Conservation (phyloP, 2,888 invertebrate genomes). For the Trichopria drosophilae region DNA sequence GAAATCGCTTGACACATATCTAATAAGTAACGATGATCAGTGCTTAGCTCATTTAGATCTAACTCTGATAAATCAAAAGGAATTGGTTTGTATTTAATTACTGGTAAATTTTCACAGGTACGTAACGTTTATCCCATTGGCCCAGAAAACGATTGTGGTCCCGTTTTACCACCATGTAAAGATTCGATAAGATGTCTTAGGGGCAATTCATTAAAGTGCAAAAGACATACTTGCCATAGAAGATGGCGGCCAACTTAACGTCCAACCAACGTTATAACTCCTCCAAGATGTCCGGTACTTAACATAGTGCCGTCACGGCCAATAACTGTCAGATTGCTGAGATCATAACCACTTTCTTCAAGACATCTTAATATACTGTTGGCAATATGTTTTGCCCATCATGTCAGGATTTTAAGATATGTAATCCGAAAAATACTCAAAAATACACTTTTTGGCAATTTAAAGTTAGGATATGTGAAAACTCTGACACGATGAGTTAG, state of each 20-base stretch:
- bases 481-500: too few relatives aligned
- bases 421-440: too few relatives aligned
- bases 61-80: too few relatives aligned
- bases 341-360: too few relatives aligned
- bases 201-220: constrained; percentile 17
- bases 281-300: too few relatives aligned
- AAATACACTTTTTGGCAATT: too few relatives aligned
- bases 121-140: constrained; percentile 9
- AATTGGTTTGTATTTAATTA: too few relatives aligned
- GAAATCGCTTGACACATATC: constrained; percentile 15
- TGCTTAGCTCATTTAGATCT: constrained; percentile 4
- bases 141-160: constrained; percentile 8
- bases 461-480: too few relatives aligned
- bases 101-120: constrained; percentile 14
- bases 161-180: constrained; percentile 11
- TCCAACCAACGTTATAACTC: constrained; percentile 12
- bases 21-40: constrained; percentile 20
- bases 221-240: constrained; percentile 15
- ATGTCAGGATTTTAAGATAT: too few relatives aligned
- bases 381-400: too few relatives aligned
- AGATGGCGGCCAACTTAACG: constrained; percentile 3
- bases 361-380: too few relatives aligned
- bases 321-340: constrained; percentile 6
- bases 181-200: constrained; percentile 15
- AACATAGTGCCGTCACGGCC: constrained; percentile 10